Evolutionary conservation across 2,888 invertebrate species (phyloP), one percentile per base, ranked within the genome.

Genomic region (Ernsta delagoae): DNA sequence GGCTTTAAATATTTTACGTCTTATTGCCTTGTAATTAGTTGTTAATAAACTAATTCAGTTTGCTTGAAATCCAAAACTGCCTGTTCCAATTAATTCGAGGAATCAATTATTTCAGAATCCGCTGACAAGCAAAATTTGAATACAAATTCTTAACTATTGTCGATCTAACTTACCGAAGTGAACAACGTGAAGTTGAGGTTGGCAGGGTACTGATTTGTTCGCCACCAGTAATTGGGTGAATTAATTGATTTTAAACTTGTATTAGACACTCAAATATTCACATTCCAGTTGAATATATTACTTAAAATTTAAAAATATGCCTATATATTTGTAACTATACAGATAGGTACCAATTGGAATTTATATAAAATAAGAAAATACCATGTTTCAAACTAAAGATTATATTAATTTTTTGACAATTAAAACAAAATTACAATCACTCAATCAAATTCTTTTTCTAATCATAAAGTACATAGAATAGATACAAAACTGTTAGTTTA

Each of bases 171-270:
- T 54, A 11, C 31, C 11, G 24, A 34, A 56, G 34, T 56, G 56
- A 56, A 36, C 56, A 56, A 56, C 34, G 6, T 50, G 16, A 8
- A 24, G 50, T 16, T 34, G 34, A 56, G 56, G 56, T 56, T 6
- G 56, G 34, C 34, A 56, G n/a, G 11, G n/a, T 31, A 56, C 56
- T 56, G 56, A 56, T 34, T 54, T 8, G 31, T 54, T 48, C 48
- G n/a, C 12, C 8, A 31, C 54, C 1, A 31, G 31, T 31, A 54
- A 54, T 31, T 31, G 54, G 53, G 48, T 48, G 12, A 48, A 12
- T 54, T 8, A 54, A 54, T 54, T 31, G 54, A 31, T 24, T 11
- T n/a, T 12, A 31, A 54, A 24, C 24, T 54, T 53, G 24, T 53
- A 24, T 53, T 3, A 53, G n/a, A n/a, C n/a, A n/a, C 9, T 16